phyloP scores from a whole-genome alignment of 2,888 invertebrate species.

The Aleiodes alternator region DNA sequence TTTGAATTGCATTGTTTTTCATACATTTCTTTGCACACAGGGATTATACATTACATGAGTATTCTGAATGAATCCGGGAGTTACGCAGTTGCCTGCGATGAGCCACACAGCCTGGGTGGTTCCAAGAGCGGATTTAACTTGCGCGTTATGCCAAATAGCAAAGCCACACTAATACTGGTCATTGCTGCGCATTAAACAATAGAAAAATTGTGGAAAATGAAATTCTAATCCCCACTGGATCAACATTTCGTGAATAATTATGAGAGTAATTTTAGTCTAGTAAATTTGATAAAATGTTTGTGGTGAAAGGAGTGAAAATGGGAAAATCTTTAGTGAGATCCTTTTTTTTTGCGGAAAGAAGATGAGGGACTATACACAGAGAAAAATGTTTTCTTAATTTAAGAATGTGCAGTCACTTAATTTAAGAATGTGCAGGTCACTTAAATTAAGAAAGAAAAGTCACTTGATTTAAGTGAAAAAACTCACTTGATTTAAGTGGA shows the following conservation, averaged over 20 bases:
- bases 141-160: conserved; percentile 67
- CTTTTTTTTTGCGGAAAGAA: too few relatives aligned
- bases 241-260: background rate
- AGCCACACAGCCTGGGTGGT: conserved; percentile 63
- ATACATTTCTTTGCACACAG: conserved; percentile 54
- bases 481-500: too few relatives aligned
- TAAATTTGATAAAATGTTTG: conserved; percentile 33
- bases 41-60: conserved; percentile 67
- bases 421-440: too few relatives aligned
- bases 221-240: background rate
- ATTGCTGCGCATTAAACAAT: conserved; percentile 66
- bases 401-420: too few relatives aligned
- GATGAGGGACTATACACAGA: too few relatives aligned
- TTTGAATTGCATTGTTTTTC: conserved; percentile 6
- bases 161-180: conserved; percentile 63
- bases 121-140: conserved; percentile 63
- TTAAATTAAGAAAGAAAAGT: too few relatives aligned
- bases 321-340: too few relatives aligned
- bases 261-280: conserved; percentile 18
- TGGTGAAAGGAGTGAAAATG: conserved; percentile 30
- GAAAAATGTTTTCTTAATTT: too few relatives aligned
- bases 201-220: background rate
- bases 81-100: conserved; percentile 69
- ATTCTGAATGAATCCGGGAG: conserved; percentile 66
- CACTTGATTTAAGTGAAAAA: too few relatives aligned